Evolutionary conservation across 2,797 vertebrate genomes (phyloP), one percentile per base, ranked within the genome.

Genomic region (Halcyon badia): DNA sequence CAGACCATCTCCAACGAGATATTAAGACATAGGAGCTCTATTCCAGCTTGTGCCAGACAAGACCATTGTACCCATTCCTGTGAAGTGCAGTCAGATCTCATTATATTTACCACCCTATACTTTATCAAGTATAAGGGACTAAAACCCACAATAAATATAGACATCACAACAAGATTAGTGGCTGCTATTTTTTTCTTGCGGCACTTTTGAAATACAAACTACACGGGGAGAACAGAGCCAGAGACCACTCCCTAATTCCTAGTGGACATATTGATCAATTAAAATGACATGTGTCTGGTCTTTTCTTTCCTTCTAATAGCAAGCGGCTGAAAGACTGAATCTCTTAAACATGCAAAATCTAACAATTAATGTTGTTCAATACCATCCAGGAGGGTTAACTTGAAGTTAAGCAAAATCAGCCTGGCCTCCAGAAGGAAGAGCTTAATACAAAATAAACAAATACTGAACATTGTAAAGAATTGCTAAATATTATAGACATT

Each of bases 171-270:
- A 89, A 62, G 54, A 82, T 86, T 6, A 24, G 17, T 12, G 25
- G 20, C 39, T 90, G 39, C n/a, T 56, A 52, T 86, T 81, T 86
- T 84, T 84, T 95, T 58, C 65, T 87, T 87, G 25, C 70, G 85
- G 82, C 88, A 97, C 95, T 97, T 97, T 60, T 88, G 76, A 96
- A 94, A 95, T 93, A 87, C 39, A 91, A 96, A 97, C 81, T 94
- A 91, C 83, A 86, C 52, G 54, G 65, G 35, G 46, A 96, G 94
- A 95, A 86, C 49, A 80, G 96, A 98, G 87, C 84, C 89, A 94
- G 89, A 97, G 97, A 97, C 98, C 98, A 98, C 98, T 98, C 98
- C 98, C 98, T 98, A 96, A 97, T 98, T 98, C 96, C 94, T 97
- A 97, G 97, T 97, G 97, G 98, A 97, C 97, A 96, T 97, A 96